phyloP scores from a whole-genome alignment of 2,888 invertebrate genomes.

The Plebejus melissa region DNA sequence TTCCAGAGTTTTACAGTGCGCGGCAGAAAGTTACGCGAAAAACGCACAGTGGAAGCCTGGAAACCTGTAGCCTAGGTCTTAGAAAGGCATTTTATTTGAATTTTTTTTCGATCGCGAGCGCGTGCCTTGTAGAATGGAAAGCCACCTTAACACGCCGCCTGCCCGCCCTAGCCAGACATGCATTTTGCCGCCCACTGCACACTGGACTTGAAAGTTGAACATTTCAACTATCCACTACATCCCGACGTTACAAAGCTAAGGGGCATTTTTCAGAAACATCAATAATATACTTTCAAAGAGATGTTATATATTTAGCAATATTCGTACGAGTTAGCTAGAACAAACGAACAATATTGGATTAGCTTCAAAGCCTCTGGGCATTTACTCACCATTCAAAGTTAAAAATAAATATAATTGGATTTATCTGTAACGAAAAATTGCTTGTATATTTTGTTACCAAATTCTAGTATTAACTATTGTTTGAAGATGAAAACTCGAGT shows the following conservation, averaged over 20 bases:
- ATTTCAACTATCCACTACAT: slow-evolving; percentile 6
- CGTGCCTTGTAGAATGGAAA: no score
- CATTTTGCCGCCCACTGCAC: slow-evolving; percentile 9
- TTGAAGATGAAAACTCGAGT: no score
- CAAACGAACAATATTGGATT: background rate
- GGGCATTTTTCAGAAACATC: slow-evolving; percentile 1
- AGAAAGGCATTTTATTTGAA: no score
- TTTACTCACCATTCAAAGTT: background rate
- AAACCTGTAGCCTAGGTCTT: no score
- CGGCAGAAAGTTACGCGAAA: no score
- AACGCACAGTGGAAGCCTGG: no score
- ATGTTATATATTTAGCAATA: background rate
- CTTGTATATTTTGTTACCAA: no score
- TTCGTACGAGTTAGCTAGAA: background rate
- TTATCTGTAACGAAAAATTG: no score
- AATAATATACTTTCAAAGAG: background rate
- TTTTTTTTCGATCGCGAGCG: no score
- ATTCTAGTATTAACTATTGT: no score
- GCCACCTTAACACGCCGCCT: background rate
- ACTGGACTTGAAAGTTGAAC: slow-evolving; percentile 5
- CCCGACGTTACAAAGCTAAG: background rate
- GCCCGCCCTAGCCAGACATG: slow-evolving; percentile 8
- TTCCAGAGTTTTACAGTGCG: no score
- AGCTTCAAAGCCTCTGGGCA: background rate
- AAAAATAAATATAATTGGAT: background rate